Base-by-base conservation (phyloP, 2,888 invertebrate species). In the Flabesymbios commensalis region DNA sequence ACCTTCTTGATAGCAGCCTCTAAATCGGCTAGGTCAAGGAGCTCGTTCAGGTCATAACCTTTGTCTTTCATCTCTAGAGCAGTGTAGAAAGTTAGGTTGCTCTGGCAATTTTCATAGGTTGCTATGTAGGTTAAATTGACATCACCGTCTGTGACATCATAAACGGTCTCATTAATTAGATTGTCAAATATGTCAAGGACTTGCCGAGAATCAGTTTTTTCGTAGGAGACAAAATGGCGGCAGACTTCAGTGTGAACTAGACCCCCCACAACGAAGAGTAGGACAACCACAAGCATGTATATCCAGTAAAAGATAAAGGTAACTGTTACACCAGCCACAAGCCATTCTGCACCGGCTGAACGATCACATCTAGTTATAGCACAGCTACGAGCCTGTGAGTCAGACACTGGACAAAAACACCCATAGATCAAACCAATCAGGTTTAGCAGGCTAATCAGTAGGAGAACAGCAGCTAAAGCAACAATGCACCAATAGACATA, bases 281-380 rank as follows among this genome's bases (percentile, higher is more conserved):
- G 17, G 2, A 72, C 51, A 7, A 74, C 73, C 3, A 79, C 54
- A 17, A 78, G 45, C 75, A 78, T 75, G 54, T 77, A 57, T 10
- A 80, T 42, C 72, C 73, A 76, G 59, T 69, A 69, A 59, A 80
- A 75, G 22, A 80, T 55, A 63, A 79, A 79, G 14, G 76, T 73
- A 64, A 76, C 75, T 29, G 72, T 75, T 41, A 78, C 76, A 48
- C 78, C 80, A n/a, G 59, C 55, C 52, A 61, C 47, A 14, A 65
- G 39, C 32, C 57, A 61, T 33, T 56, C 39, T 28, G 56, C 58
- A 1, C 64, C 67, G 14, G 26, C 29, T 7, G 14, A 7, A 7
- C 29, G 10, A 14, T 7, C 22, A 31, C 49, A 49, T 28, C 10
- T 22, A n/a, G n/a, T n/a, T n/a, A n/a, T n/a, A n/a, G n/a, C n/a